Conservation (phyloP, 2,888 invertebrate genomes). For the Aphodius granarius region DNA sequence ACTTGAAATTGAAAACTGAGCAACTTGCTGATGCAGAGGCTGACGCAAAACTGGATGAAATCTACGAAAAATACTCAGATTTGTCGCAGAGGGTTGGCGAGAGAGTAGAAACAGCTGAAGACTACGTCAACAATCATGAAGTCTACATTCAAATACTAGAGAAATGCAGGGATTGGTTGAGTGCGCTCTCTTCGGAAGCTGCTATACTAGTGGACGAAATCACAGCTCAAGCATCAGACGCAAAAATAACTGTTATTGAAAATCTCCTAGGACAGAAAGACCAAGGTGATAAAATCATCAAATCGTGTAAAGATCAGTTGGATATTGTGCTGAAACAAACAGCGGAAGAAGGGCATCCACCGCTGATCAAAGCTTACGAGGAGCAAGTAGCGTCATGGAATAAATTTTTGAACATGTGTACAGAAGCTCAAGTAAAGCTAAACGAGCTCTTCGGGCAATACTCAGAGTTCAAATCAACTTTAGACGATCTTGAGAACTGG, state of each 20-base stretch:
- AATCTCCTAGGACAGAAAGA: slow-evolving; percentile 72
- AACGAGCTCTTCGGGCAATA: slow-evolving; percentile 78
- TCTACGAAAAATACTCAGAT: slow-evolving; percentile 71
- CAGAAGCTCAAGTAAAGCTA: slow-evolving; percentile 70
- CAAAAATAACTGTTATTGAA: slow-evolving; percentile 73
- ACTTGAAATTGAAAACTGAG: slow-evolving; percentile 80
- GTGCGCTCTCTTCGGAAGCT: slow-evolving; percentile 77
- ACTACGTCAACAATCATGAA: slow-evolving; percentile 79
- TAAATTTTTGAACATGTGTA: slow-evolving; percentile 71
- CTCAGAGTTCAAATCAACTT: slow-evolving; percentile 76
- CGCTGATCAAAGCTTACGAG: slow-evolving; percentile 72
- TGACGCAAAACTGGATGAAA: slow-evolving; percentile 71
- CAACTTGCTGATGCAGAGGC: slow-evolving; percentile 79
- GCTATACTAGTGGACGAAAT: slow-evolving; percentile 76
- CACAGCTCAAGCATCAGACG: slow-evolving; percentile 76
- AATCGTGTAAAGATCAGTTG: slow-evolving; percentile 70
- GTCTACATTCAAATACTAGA: slow-evolving; percentile 79
- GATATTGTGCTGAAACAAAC: slow-evolving; percentile 76
- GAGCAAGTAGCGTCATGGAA: slow-evolving; percentile 76
- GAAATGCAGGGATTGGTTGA: slow-evolving; percentile 80
- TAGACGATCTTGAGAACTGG: slow-evolving; percentile 82
- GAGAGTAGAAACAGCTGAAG: slow-evolving; percentile 67
- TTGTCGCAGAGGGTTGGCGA: slow-evolving; percentile 69
- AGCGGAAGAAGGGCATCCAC: slow-evolving; percentile 74
- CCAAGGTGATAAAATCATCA: slow-evolving; percentile 73